Conservation (phyloP, 1,140 invertebrate genomes). For the Zaprionus africanus region DNA sequence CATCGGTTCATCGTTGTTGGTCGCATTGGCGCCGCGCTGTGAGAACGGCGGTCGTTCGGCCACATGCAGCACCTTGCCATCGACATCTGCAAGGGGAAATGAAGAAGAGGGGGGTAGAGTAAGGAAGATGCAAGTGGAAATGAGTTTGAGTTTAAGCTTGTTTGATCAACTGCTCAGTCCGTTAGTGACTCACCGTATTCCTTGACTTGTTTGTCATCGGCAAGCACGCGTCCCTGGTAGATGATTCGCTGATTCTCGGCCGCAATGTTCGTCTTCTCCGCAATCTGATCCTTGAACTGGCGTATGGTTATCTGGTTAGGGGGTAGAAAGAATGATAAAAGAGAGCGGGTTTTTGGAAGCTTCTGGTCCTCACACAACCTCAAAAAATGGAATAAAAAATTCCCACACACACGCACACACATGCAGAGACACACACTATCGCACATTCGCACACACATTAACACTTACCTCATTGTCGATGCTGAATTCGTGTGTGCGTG, state of each 20-base stretch:
- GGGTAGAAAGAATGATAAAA: not conserved
- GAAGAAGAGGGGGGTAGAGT: not conserved
- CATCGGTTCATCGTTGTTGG: conserved; percentile 83
- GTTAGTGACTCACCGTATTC: conserved; percentile 90
- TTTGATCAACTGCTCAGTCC: conserved; percentile 3
- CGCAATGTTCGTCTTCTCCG: conserved; percentile 90
- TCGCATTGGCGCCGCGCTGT: conserved; percentile 68
- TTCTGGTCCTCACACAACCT: conserved; percentile 59
- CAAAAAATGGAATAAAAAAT: conserved; percentile 40
- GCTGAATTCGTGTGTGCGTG: conserved; percentile 93
- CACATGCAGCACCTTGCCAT: conserved; percentile 96
- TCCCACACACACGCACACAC: conserved; percentile 15
- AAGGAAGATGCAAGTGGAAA: conserved; percentile 6
- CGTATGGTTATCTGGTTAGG: conserved; percentile 91
- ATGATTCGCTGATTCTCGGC: conserved; percentile 94
- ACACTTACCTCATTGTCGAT: conserved; percentile 94
- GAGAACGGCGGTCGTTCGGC: conserved; percentile 93
- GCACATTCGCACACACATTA: conserved; percentile 62
- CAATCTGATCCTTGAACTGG: conserved; percentile 94
- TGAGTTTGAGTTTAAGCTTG: not conserved
- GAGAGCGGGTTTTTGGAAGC: conserved; percentile 9
- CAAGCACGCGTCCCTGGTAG: conserved; percentile 95
- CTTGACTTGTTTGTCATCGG: conserved; percentile 94
- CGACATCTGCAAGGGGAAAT: conserved; percentile 88
- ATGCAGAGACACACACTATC: conserved; percentile 67